Evolutionary conservation across 1,140 invertebrate genomes (phyloP).

Genomic region (Drosophila persimilis): DNA sequence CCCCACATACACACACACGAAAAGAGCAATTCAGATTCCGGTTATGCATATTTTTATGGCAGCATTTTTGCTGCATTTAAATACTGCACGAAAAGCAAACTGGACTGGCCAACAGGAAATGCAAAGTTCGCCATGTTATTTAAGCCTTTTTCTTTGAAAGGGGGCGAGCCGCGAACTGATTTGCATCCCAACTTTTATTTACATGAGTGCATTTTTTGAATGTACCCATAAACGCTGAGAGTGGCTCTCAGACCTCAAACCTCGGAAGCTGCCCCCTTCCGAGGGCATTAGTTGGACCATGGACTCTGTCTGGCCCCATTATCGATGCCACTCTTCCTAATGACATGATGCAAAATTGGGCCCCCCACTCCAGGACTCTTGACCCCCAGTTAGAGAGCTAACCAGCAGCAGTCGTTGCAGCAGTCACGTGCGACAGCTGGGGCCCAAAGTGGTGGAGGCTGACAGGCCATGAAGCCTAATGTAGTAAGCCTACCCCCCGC

Average conservation of each 20-base stretch:
- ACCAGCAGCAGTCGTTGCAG: not conserved
- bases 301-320: conserved; percentile 46
- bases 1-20: not conserved
- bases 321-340: conserved; percentile 66
- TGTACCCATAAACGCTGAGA: conserved; percentile 12
- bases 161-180: conserved; percentile 22
- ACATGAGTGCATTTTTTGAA: conserved; percentile 27
- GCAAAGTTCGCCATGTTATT: conserved; percentile 48
- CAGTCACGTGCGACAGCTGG: conserved; percentile 69
- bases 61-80: conserved; percentile 11
- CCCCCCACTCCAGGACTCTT: conserved; percentile 16
- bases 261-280: not conserved
- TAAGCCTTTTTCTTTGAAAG: conserved; percentile 28
- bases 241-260: conserved; percentile 21
- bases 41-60: conserved; percentile 29
- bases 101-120: conserved; percentile 22
- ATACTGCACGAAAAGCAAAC: not conserved
- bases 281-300: conserved; percentile 7
- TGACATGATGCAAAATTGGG: conserved; percentile 75
- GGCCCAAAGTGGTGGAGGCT: conserved; percentile 44
- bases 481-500: conserved; percentile 29
- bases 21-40: conserved; percentile 35
- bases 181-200: conserved; percentile 48
- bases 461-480: conserved; percentile 63
- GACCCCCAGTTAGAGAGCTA: not conserved